A percentile compares a stretch with the other conserved stretches of the same genome.
Conservation (phyloP, 23 tunicate species). For the Styela plicata region DNA sequence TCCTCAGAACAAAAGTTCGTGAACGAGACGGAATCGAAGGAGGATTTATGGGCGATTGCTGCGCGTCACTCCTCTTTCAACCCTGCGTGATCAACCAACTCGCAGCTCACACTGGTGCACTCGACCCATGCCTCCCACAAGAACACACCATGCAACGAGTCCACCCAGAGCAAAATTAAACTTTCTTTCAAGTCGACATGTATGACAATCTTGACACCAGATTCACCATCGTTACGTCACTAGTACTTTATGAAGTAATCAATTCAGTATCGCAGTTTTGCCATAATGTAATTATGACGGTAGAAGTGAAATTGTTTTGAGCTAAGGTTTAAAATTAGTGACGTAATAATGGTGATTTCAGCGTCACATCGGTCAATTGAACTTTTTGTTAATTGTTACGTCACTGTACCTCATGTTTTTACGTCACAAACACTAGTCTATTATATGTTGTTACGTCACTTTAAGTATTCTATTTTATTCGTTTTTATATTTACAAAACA, state of each 20-base stretch:
- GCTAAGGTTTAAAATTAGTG: too few relatives aligned
- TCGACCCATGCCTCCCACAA: slow-evolving; percentile 13
- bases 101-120: background rate
- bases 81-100: slow-evolving; percentile 22
- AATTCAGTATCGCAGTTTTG: too few relatives aligned
- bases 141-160: slow-evolving; percentile 32
- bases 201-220: background rate
- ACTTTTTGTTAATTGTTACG: background rate
- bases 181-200: background rate
- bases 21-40: slow-evolving; percentile 29
- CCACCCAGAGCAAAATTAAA: background rate
- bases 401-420: background rate
- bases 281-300: too few relatives aligned
- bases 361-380: background rate
- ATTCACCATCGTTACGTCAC: background rate
- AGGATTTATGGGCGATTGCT: background rate
- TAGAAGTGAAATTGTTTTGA: too few relatives aligned
- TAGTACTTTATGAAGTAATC: background rate
- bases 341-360: too few relatives aligned
- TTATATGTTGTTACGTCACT: background rate
- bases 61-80: background rate
- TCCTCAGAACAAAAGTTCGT: slow-evolving; percentile 7
- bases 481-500: background rate
- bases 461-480: background rate
- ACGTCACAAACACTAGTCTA: background rate